phyloP scores from a whole-genome alignment of 1,140 invertebrate genomes.

The Drosophila murphyi region DNA sequence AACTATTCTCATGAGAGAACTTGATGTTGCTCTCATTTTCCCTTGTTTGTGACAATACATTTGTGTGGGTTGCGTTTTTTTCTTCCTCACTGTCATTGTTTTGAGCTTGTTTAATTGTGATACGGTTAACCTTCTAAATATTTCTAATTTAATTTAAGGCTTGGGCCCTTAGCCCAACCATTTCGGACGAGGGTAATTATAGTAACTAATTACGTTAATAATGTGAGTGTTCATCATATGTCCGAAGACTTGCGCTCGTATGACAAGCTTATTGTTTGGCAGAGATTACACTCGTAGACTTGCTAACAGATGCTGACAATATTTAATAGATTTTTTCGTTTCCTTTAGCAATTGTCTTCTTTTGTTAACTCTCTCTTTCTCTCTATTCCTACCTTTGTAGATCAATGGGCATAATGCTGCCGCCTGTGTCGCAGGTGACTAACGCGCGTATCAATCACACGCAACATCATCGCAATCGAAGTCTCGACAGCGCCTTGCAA shows the following conservation, averaged over 20 bases:
- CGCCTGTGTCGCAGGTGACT: slow-evolving; percentile 88
- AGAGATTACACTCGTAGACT: slow-evolving; percentile 6
- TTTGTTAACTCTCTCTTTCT: neutral
- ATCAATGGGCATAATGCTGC: slow-evolving; percentile 91
- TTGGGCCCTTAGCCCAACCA: slow-evolving; percentile 4
- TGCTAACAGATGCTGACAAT: slow-evolving; percentile 29
- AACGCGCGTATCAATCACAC: slow-evolving; percentile 86
- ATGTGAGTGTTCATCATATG: slow-evolving; percentile 1
- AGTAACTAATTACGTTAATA: slow-evolving; percentile 38
- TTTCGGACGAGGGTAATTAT: slow-evolving; percentile 5
- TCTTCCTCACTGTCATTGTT: slow-evolving; percentile 43
- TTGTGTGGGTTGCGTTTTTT: slow-evolving; percentile 28
- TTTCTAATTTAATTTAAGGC: slow-evolving; percentile 65
- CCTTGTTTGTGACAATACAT: slow-evolving; percentile 6
- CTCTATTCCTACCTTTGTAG: slow-evolving; percentile 78
- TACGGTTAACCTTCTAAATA: slow-evolving; percentile 29
- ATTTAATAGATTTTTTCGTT: slow-evolving; percentile 60
- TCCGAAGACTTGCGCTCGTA: slow-evolving; percentile 1
- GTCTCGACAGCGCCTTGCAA: slow-evolving; percentile 93
- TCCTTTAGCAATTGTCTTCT: slow-evolving; percentile 1
- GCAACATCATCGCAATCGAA: slow-evolving; percentile 94
- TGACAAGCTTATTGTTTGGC: slow-evolving; percentile 3
- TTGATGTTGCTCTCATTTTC: slow-evolving; percentile 28
- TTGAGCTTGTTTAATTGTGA: slow-evolving; percentile 22
- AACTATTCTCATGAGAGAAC: neutral